Evolutionary conservation across 2,113 vertebrate species (phyloP).

Genomic region (Urocynchramus pylzowi): DNA sequence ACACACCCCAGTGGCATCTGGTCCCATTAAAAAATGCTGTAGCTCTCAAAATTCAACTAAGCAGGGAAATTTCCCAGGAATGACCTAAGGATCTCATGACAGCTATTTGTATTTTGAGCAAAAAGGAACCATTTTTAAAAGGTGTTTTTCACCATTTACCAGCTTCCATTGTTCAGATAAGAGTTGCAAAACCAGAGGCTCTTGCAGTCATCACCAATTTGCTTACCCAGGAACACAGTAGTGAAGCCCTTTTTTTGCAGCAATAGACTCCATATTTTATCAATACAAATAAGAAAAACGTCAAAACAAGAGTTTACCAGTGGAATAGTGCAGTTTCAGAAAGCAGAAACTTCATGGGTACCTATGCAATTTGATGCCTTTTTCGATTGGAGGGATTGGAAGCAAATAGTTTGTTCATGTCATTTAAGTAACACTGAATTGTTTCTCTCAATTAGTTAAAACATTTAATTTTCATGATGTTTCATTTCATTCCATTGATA

Average conservation of each 20-base stretch:
- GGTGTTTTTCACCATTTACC: not conserved
- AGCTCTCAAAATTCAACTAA: not conserved
- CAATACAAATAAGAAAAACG: not conserved
- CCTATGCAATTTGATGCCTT: not conserved
- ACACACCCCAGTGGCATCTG: not conserved
- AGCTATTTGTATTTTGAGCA: not conserved
- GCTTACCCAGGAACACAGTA: not conserved
- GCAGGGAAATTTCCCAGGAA: not conserved
- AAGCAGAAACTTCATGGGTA: not conserved
- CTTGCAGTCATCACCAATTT: not conserved
- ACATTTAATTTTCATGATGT: not conserved
- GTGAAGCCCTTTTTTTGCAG: not conserved
- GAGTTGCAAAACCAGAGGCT: not conserved
- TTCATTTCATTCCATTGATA: not conserved
- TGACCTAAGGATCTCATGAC: not conserved
- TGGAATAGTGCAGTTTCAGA: not conserved
- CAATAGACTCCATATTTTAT: not conserved
- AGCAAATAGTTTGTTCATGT: not conserved
- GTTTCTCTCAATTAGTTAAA: not conserved
- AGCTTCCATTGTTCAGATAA: not conserved
- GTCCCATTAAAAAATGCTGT: not conserved
- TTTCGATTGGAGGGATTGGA: not conserved
- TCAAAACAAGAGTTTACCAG: not conserved
- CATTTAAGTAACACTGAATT: not conserved
- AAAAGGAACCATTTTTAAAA: not conserved